These are phyloP conservation scores for Drosophila biarmipes DNA, from an alignment of 1,140 invertebrate genomes.

Conservation along the genomic window DNA sequence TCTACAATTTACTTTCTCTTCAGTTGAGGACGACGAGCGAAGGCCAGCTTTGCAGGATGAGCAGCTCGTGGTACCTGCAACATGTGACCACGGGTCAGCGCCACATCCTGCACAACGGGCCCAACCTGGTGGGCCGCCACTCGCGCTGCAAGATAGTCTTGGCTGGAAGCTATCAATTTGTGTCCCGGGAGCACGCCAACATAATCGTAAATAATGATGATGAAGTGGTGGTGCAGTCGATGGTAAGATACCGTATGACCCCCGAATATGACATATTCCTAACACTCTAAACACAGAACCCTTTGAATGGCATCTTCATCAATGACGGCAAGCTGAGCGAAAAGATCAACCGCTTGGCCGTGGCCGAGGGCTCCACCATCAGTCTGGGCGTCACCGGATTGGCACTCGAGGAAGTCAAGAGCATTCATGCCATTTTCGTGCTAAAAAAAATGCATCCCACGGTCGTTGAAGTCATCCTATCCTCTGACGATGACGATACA, in stretches of 20 bases:
- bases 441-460: constrained; percentile 24
- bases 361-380: constrained; percentile 30
- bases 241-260: constrained; percentile 31
- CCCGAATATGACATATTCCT: background rate
- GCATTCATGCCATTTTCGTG: constrained; percentile 36
- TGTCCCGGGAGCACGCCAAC: constrained; percentile 57
- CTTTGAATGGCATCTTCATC: constrained; percentile 54
- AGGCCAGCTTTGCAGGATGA: constrained; percentile 4
- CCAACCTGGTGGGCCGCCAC: constrained; percentile 50
- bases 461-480: constrained; percentile 17
- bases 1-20: background rate
- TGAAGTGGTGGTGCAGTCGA: constrained; percentile 15
- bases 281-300: constrained; percentile 5
- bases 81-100: constrained; percentile 32
- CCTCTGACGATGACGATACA: constrained; percentile 20
- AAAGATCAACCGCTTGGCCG: background rate
- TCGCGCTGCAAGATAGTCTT: constrained; percentile 50
- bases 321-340: constrained; percentile 10
- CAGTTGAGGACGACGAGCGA: background rate
- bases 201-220: constrained; percentile 26
- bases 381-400: constrained; percentile 41
- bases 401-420: background rate
- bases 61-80: constrained; percentile 49
- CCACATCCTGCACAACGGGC: constrained; percentile 35
- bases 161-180: constrained; percentile 19